Evolutionary conservation across 2,888 invertebrate species (phyloP), one percentile per base, ranked within the genome.

Genomic region (Epinotia demarniana): DNA sequence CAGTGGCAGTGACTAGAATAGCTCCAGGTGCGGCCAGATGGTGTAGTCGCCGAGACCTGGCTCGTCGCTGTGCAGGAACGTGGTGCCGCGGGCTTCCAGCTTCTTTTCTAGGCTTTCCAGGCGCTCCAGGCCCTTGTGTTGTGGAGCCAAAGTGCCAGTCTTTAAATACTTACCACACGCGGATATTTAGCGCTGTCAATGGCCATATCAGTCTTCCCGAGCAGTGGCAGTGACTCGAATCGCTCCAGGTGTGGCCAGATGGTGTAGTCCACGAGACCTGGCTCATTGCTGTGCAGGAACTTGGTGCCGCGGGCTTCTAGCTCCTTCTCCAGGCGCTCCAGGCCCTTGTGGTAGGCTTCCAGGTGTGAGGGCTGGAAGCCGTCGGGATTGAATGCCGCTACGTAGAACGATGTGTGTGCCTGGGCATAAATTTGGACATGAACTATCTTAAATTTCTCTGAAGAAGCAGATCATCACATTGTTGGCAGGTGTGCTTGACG

Each of bases 171-270:
- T 85, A 97, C 97, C 95, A 97, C 85, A 87, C 93, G 89, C 69
- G 92, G 95, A 85, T 96, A 96, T 86, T 96, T 95, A 39, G 95
- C 93, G 75, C 95, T 94, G 70, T 96, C 96, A 86, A 97, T 92
- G 74, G 95, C 90, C 87, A 95, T 96, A 69, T 95, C 95, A 62
- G 95, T 93, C 68, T 95, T 95, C 9, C 95, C 95, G 62, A 96
- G 85, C 27, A 96, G 86, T 0, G 97, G 90, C 60, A 97, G 81
- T 6, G 93, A 87, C 78, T 91, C 90, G 75, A 94, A 92, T 13
- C 94, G 85, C 87, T 98, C 98, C 82, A 97, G 95, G 96, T 97
- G 98, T 2, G 98, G 98, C 97, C 97, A 98, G 79, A 98, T 96
- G 95, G 97, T 97, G 80, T 96, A 96, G 86, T 98, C 98, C 70